Evolutionary conservation across 1,140 invertebrate genomes (phyloP), one percentile per base, ranked within the genome.

Genomic region (Drosophila malerkotliana): DNA sequence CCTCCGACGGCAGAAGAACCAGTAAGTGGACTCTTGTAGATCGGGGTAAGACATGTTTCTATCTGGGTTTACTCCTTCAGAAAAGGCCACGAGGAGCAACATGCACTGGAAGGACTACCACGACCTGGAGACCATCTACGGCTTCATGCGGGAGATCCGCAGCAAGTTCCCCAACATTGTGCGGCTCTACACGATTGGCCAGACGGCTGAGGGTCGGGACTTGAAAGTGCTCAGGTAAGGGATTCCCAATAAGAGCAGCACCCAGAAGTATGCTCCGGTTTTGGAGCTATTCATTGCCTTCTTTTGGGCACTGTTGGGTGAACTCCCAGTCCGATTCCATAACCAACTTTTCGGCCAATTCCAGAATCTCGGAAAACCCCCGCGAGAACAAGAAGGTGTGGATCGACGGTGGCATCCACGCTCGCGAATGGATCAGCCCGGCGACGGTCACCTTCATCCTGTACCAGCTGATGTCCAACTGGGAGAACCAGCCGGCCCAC

Each of bases 361-460:
- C 7, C 30, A 91, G 90, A 52, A 91, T 91, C 37, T 91, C 90
- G 0, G 90, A 91, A 18, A 90, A 91, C 44, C 83, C 90, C 3
- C 75, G 79, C 0, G 87, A 91, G 15, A 75, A 91, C 34, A 92
- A 91, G 37, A 90, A 91, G 51, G 62, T 92, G 1, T 90, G 90
- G 88, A 90, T 96, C 53, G 95, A 96, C 89, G 95, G 94, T 60
- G 95, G 94, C 15, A 95, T 95, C 51, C 95, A 95, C 77, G 94
- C 95, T 1, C 92, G 95, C 57, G 95, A 97, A 93, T 97, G 97
- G 96, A 96, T 97, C 39, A 94, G 96, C 0, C 95, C 96, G 6
- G 96, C 96, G 0, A 95, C 94, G 0, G 94, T 94, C 0, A 94
- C 95, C 2, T 97, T 94, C 77, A 93, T 97, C 15, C 89, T 96